Conservation (phyloP, 2,113 vertebrate species). For the Elephantulus edwardii region DNA sequence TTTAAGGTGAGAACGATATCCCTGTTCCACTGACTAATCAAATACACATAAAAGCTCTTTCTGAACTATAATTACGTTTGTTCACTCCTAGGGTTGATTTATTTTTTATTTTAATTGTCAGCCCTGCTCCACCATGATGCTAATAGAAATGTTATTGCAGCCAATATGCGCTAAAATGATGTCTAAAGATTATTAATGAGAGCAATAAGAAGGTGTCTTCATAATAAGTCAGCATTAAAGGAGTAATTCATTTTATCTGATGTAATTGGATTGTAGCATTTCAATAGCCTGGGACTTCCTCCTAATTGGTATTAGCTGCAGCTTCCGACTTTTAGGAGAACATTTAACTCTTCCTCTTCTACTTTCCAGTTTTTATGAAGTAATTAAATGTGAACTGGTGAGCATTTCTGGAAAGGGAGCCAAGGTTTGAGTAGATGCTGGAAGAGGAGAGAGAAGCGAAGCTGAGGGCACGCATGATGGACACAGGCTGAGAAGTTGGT, state of each 20-base stretch:
- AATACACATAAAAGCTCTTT: constrained; percentile 89
- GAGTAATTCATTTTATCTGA: constrained; percentile 91
- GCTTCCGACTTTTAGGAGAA: constrained; percentile 84
- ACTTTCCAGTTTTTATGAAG: constrained; percentile 81
- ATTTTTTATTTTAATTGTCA: constrained; percentile 90
- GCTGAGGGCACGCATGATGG: fast-evolving
- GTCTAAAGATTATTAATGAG: constrained; percentile 98
- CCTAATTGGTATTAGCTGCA: constrained; percentile 89
- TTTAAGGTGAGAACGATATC: constrained; percentile 82
- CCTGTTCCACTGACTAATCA: constrained; percentile 86
- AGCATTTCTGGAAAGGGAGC: constrained; percentile 80
- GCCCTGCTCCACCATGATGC: constrained; percentile 86
- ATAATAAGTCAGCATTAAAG: constrained; percentile 94
- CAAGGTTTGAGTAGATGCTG: constrained; percentile 77
- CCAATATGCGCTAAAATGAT: constrained; percentile 90
- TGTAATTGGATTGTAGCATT: constrained; percentile 92
- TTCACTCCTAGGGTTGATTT: constrained; percentile 87
- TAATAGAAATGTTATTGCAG: constrained; percentile 93
- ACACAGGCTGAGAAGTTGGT: fast-evolving
- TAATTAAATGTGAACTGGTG: constrained; percentile 85
- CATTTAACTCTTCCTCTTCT: constrained; percentile 86
- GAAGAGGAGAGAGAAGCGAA: not conserved
- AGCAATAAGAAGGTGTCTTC: constrained; percentile 95
- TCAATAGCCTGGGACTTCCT: constrained; percentile 89
- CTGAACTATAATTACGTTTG: constrained; percentile 87